A percentile compares a stretch with the other conserved stretches of the same genome.
These are phyloP conservation scores for Decapterus maruadsi DNA, from an alignment of 2,797 vertebrate genomes.

Conservation along the genomic window DNA sequence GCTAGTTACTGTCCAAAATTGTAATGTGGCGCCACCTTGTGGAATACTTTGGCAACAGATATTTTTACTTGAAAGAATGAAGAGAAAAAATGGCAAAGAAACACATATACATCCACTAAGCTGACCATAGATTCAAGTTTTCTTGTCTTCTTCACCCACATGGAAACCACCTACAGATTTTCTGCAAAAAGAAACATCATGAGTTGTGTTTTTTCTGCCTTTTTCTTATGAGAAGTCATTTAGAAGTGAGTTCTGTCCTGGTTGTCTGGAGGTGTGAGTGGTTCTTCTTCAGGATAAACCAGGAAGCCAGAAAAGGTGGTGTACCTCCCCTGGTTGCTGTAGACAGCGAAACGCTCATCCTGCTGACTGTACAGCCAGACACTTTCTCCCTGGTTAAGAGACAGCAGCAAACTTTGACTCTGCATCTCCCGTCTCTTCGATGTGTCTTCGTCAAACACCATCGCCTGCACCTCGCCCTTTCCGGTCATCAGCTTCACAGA, in stretches of 20 bases:
- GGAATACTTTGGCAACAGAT: constrained; percentile 50
- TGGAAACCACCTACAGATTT: constrained; percentile 25
- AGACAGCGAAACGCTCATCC: constrained; percentile 86
- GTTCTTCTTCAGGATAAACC: constrained; percentile 79
- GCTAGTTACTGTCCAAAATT: constrained; percentile 23
- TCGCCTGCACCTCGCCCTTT: constrained; percentile 85
- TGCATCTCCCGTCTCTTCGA: constrained; percentile 87
- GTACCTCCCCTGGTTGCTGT: constrained; percentile 89
- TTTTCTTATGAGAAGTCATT: constrained; percentile 20
- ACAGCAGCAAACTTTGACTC: constrained; percentile 87
- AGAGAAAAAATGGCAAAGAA: constrained; percentile 9
- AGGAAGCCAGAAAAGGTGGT: constrained; percentile 89
- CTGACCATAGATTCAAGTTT: constrained; percentile 10
- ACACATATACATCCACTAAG: constrained; percentile 9
- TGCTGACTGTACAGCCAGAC: constrained; percentile 90
- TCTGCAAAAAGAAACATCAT: constrained; percentile 6
- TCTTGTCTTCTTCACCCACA: constrained; percentile 1
- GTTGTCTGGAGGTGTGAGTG: constrained; percentile 20
- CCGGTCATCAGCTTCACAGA: constrained; percentile 89
- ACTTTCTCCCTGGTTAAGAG: constrained; percentile 75
- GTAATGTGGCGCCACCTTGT: constrained; percentile 70
- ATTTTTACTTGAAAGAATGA: constrained; percentile 19
- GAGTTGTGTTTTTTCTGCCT: not conserved
- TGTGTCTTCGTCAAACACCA: constrained; percentile 88
- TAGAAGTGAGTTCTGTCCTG: constrained; percentile 72